These are phyloP conservation scores for Melipona beecheii DNA, from an alignment of 2,888 invertebrate genomes.

Conservation along the genomic window DNA sequence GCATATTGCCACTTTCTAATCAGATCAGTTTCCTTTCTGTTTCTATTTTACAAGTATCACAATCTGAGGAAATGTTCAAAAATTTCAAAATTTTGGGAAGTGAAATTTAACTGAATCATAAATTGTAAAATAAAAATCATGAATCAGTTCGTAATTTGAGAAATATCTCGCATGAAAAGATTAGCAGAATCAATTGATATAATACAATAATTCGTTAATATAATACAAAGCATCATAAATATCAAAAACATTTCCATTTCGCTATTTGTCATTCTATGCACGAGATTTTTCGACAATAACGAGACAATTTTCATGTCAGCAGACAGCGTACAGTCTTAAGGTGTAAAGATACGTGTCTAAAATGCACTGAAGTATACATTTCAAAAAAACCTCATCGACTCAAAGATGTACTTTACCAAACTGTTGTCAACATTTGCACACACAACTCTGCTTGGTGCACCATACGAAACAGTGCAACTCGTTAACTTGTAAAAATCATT, in stretches of 20 bases:
- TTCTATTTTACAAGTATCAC: too few relatives aligned
- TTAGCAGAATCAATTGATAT: conserved; percentile 13
- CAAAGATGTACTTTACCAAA: conserved; percentile 41
- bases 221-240: conserved; percentile 1
- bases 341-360: conserved; percentile 35
- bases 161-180: conserved; percentile 15
- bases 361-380: conserved; percentile 28
- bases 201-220: background rate
- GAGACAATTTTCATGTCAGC: conserved; percentile 25
- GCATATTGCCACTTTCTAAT: background rate
- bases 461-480: background rate
- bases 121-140: too few relatives aligned
- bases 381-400: conserved; percentile 20
- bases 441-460: background rate
- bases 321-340: conserved; percentile 52
- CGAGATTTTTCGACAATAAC: conserved; percentile 26
- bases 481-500: conserved; percentile 2
- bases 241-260: conserved; percentile 1
- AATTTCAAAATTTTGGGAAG: too few relatives aligned
- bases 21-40: too few relatives aligned
- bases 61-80: too few relatives aligned
- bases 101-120: background rate
- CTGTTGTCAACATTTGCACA: conserved; percentile 21
- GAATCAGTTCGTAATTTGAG: too few relatives aligned
- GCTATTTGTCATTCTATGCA: background rate